A percentile compares a stretch with the other conserved stretches of the same genome.
phyloP scores from a whole-genome alignment of 2,113 vertebrate genomes.

The Plecturocebus donacophilus region DNA sequence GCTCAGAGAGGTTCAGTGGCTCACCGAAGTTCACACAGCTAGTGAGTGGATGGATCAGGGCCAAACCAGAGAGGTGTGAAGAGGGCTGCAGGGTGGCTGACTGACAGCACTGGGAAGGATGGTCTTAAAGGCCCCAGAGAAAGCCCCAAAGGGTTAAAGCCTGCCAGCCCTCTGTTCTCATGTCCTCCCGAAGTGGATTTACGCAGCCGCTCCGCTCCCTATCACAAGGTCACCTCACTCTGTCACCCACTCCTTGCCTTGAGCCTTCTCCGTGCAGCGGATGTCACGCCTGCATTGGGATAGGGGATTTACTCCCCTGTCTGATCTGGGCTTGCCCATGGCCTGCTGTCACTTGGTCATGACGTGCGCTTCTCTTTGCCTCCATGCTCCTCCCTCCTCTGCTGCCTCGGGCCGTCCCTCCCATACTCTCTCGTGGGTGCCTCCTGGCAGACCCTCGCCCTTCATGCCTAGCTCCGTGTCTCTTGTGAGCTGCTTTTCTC shows the following conservation, averaged over 20 bases:
- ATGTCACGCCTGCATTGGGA: neutral
- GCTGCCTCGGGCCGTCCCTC: rapidly evolving
- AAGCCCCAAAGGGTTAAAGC: neutral
- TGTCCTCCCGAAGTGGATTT: neutral
- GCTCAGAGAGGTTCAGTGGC: neutral
- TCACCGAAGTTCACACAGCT: neutral
- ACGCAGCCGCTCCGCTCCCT: too few species aligned
- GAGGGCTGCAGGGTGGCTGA: neutral
- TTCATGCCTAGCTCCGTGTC: neutral
- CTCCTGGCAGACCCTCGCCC: neutral
- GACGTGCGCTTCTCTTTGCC: neutral
- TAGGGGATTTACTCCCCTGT: rapidly evolving
- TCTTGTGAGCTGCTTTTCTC: neutral
- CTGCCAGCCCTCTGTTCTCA: neutral
- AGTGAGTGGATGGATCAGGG: neutral
- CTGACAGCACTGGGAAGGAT: rapidly evolving
- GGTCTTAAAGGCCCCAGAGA: neutral
- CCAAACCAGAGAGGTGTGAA: neutral
- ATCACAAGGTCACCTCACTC: neutral
- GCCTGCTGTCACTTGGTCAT: neutral
- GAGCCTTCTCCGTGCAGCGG: too few species aligned
- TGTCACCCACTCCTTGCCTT: neutral
- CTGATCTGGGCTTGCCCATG: neutral
- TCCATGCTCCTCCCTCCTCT: neutral
- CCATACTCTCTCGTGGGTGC: rapidly evolving